phyloP scores from a whole-genome alignment of 2,113 vertebrate genomes.

The Todiramphus chloris region DNA sequence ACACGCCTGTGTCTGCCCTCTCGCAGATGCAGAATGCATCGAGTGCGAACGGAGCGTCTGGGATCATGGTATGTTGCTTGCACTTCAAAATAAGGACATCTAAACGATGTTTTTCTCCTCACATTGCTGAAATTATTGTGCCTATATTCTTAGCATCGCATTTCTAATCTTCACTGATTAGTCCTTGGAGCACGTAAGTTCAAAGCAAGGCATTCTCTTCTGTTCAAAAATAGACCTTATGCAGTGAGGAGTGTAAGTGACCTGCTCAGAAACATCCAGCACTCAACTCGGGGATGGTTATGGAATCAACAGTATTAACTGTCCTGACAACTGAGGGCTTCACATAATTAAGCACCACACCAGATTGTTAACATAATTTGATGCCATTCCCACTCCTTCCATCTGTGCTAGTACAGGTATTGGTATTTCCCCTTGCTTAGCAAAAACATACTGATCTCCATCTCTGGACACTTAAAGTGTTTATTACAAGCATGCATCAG shows the following conservation, averaged over 20 bases:
- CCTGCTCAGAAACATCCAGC: neutral
- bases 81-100: neutral
- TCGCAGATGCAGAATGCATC: slow-evolving; percentile 90
- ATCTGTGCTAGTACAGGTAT: neutral
- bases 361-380: neutral
- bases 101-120: neutral
- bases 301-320: neutral
- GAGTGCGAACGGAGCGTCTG: slow-evolving; percentile 95
- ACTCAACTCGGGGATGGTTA: neutral
- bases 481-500: neutral
- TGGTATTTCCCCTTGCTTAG: neutral
- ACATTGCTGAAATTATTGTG: neutral
- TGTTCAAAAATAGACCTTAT: neutral
- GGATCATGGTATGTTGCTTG: slow-evolving; percentile 88
- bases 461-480: neutral
- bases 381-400: neutral
- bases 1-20: slow-evolving; percentile 90
- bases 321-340: neutral
- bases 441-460: neutral
- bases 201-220: neutral
- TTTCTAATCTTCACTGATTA: neutral
- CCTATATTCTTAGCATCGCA: neutral
- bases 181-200: neutral
- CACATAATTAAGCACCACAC: neutral
- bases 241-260: neutral